Evolutionary conservation across 2,888 invertebrate species (phyloP).

Genomic region (Elegia similella): DNA sequence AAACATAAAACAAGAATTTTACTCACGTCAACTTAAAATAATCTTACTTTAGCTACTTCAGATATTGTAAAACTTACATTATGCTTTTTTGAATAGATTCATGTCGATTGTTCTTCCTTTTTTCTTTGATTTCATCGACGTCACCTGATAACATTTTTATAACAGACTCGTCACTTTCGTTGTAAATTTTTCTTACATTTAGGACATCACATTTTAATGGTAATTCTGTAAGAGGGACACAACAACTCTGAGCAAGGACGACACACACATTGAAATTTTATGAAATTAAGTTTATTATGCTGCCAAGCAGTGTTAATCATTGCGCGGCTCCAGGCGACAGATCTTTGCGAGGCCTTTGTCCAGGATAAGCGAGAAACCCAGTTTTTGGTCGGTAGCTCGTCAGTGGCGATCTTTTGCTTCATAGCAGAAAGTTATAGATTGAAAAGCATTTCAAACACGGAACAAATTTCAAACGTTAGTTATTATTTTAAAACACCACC

Average conservation of each 20-base stretch:
- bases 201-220: constrained; percentile 41
- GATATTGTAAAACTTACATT: constrained; percentile 53
- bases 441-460: too few species aligned
- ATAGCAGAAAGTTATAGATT: too few species aligned
- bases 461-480: too few species aligned
- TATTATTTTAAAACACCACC: too few species aligned
- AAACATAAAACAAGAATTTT: constrained; percentile 31
- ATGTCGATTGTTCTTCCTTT: constrained; percentile 36
- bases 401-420: too few species aligned
- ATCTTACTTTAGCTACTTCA: constrained; percentile 7
- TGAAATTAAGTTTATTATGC: too few species aligned
- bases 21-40: not conserved
- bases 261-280: constrained; percentile 11
- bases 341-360: too few species aligned
- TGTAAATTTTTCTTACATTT: constrained; percentile 42
- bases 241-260: constrained; percentile 16
- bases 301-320: too few species aligned
- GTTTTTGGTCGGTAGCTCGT: too few species aligned
- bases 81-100: constrained; percentile 68
- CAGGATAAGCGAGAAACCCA: too few species aligned
- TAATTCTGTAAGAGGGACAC: constrained; percentile 43
- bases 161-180: constrained; percentile 55
- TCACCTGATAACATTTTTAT: constrained; percentile 66
- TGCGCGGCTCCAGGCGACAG: too few species aligned
- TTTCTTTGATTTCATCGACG: constrained; percentile 43